phyloP scores from a whole-genome alignment of 1,140 invertebrate genomes.

The Linepithema humile region DNA sequence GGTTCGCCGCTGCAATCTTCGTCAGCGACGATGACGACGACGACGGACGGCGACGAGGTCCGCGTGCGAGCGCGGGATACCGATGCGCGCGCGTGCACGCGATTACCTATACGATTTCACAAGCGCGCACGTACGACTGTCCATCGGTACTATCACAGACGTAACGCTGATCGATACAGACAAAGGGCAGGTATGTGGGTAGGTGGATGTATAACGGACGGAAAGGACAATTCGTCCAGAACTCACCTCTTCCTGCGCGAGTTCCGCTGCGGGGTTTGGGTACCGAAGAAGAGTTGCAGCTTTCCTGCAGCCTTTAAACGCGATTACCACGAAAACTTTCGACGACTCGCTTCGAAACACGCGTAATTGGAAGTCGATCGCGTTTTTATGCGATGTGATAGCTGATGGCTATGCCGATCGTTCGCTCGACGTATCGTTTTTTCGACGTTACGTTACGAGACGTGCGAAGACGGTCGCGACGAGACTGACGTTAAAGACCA shows the following conservation, averaged over 20 bases:
- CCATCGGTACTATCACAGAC: neutral
- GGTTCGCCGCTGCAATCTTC: slow-evolving; percentile 11
- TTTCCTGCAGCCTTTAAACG: slow-evolving; percentile 63
- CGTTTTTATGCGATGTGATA: neutral
- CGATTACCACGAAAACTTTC: slow-evolving; percentile 32
- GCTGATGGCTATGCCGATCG: neutral
- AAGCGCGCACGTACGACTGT: slow-evolving; percentile 5
- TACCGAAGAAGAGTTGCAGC: slow-evolving; percentile 82
- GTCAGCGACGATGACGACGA: neutral
- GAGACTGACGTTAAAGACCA: slow-evolving; percentile 56
- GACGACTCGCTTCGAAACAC: neutral
- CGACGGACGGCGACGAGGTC: slow-evolving; percentile 12
- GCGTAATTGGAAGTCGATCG: too few relatives aligned
- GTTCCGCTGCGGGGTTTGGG: slow-evolving; percentile 77
- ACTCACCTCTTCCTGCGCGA: slow-evolving; percentile 80
- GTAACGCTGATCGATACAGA: slow-evolving; percentile 45
- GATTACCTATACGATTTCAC: neutral
- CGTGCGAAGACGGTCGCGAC: slow-evolving; percentile 67
- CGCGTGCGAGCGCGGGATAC: slow-evolving; percentile 14
- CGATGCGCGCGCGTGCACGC: slow-evolving; percentile 22
- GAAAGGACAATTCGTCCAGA: neutral
- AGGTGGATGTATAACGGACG: slow-evolving; percentile 1
- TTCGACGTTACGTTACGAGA: slow-evolving; percentile 42
- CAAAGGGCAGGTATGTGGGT: neutral
- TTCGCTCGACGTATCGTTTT: neutral